A percentile compares a stretch with the other conserved stretches of the same genome.
Conservation (phyloP, 1,140 invertebrate species). For the Formica selysi region DNA sequence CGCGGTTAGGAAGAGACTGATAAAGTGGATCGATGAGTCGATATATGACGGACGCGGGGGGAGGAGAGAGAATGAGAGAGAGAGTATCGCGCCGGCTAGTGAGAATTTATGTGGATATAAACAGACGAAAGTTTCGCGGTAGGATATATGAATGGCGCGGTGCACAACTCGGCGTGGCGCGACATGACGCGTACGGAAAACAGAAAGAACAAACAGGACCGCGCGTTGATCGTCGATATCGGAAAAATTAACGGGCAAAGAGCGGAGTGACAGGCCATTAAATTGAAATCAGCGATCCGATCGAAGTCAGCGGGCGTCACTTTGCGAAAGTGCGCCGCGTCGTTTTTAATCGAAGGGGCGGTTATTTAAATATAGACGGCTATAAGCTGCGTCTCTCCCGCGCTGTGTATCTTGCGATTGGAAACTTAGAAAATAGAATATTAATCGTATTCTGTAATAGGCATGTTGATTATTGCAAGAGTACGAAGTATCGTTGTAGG, state of each 20-base stretch:
- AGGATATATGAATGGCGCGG: constrained; percentile 43
- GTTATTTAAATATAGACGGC: constrained; percentile 44
- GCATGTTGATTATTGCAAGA: constrained; percentile 10
- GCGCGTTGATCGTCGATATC: constrained; percentile 51
- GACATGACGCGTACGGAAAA: constrained; percentile 44
- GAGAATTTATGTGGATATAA: constrained; percentile 68
- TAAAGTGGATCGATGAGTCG: constrained; percentile 76
- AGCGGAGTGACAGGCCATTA: constrained; percentile 63
- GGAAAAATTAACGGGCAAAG: constrained; percentile 63
- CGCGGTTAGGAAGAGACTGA: constrained; percentile 73
- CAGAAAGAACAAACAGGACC: constrained; percentile 53
- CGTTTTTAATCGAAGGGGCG: constrained; percentile 61
- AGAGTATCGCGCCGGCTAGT: constrained; percentile 62
- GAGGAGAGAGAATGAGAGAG: neutral
- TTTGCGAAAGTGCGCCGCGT: constrained; percentile 62
- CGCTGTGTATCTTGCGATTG: constrained; percentile 32
- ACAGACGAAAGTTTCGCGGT: constrained; percentile 62
- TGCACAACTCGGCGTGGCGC: neutral
- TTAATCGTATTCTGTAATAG: constrained; percentile 46
- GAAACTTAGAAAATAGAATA: constrained; percentile 60
- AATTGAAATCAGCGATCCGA: constrained; percentile 62
- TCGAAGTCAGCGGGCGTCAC: constrained; percentile 60
- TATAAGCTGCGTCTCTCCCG: constrained; percentile 32
- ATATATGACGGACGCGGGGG: constrained; percentile 48
- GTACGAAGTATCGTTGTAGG: neutral